Conservation (phyloP, 2,113 vertebrate species). For the Corythornis vintsioides region DNA sequence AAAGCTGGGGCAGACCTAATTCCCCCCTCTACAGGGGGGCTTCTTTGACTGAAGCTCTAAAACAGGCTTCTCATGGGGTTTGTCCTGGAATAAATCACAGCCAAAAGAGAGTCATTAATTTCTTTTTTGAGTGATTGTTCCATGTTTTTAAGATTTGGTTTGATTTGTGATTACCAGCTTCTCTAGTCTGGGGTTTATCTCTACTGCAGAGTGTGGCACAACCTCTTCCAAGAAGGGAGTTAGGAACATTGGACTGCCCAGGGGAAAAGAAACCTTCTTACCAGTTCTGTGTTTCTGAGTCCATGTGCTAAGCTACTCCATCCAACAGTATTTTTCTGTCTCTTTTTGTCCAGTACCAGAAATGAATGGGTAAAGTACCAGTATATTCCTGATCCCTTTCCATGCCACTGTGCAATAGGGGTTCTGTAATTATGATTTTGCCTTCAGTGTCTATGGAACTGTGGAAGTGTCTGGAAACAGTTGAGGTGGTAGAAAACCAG, state of each 20-base stretch:
- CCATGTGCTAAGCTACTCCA: background rate
- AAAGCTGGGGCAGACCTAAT: background rate
- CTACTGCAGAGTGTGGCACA: background rate
- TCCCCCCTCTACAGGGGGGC: background rate
- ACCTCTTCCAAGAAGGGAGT: background rate
- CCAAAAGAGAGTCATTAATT: background rate
- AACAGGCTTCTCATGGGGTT: background rate
- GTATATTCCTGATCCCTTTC: background rate
- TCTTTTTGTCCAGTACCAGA: background rate
- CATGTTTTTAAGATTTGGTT: background rate
- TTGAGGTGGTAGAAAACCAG: background rate
- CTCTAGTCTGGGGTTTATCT: background rate
- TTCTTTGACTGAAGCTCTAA: background rate
- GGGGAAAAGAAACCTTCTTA: background rate
- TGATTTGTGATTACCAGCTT: background rate
- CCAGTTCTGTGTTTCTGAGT: background rate
- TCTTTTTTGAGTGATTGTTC: background rate
- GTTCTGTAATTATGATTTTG: background rate
- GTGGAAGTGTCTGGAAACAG: background rate
- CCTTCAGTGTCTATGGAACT: background rate
- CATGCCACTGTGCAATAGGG: background rate
- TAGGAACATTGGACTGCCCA: background rate
- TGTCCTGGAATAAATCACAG: background rate
- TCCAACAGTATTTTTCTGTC: background rate
- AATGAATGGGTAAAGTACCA: background rate